These are phyloP conservation scores for Galerucella pusilla DNA, from an alignment of 2,888 invertebrate species.

Conservation along the genomic window DNA sequence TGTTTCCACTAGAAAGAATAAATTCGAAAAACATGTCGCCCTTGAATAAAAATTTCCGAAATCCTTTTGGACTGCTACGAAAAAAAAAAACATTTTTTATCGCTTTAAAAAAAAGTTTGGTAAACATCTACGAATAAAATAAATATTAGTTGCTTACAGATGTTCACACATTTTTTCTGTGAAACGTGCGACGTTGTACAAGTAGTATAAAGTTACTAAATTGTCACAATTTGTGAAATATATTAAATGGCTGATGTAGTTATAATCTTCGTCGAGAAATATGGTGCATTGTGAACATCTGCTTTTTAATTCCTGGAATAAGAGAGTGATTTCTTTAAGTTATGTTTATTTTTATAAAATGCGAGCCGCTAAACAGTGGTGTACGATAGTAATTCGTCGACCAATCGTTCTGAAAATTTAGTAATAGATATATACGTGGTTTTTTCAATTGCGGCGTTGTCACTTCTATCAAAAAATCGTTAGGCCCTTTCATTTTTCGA, in stretches of 20 bases:
- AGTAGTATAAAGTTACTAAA: conserved; percentile 11
- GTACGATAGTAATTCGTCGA: neutral
- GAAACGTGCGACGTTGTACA: neutral
- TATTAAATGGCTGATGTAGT: conserved; percentile 13
- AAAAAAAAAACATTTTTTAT: too few species aligned
- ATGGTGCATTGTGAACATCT: conserved; percentile 21
- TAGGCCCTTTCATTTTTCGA: too few species aligned
- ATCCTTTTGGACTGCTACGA: too few species aligned
- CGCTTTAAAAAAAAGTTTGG: too few species aligned
- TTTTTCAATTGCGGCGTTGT: too few species aligned
- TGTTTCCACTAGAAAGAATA: too few species aligned
- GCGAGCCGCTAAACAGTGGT: neutral
- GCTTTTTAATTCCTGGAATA: conserved; percentile 21
- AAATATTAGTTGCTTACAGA: neutral
- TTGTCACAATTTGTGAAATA: conserved; percentile 8
- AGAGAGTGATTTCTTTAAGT: conserved; percentile 23
- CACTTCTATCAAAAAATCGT: too few species aligned
- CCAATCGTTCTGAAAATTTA: neutral
- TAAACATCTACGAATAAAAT: too few species aligned
- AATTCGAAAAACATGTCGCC: too few species aligned
- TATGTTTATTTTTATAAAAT: conserved; percentile 16
- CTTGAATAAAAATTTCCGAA: too few species aligned
- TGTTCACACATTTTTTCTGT: neutral
- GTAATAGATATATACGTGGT: too few species aligned
- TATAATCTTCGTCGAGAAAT: conserved; percentile 11